Conservation (phyloP, 2,888 invertebrate genomes). For the Meandrusa payeni region DNA sequence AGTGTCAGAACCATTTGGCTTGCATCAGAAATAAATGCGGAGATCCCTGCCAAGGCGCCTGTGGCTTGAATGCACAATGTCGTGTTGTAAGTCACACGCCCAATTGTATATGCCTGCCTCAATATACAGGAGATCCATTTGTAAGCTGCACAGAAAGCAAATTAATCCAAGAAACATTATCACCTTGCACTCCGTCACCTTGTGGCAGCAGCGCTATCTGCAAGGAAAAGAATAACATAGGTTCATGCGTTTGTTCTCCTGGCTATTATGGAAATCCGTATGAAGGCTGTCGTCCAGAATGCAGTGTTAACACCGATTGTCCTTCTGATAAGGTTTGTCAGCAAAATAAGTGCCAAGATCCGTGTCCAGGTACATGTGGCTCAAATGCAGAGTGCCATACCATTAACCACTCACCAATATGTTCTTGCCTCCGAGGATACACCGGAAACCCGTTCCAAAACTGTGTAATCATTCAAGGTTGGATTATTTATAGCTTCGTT, state of each 20-base stretch:
- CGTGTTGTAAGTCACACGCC: constrained; percentile 87
- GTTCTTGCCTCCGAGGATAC: constrained; percentile 83
- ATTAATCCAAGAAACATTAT: constrained; percentile 58
- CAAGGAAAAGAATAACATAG: constrained; percentile 84
- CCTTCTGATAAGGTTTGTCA: constrained; percentile 86
- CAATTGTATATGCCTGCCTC: constrained; percentile 83
- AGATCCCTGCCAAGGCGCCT: constrained; percentile 87
- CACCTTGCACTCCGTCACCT: constrained; percentile 85
- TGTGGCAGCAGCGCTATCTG: constrained; percentile 88
- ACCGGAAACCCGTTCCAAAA: constrained; percentile 82
- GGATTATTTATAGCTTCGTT: constrained; percentile 30
- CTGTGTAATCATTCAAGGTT: constrained; percentile 55
- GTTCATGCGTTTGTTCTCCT: constrained; percentile 84
- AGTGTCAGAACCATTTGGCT: constrained; percentile 84
- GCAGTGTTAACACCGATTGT: constrained; percentile 87
- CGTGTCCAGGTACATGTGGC: constrained; percentile 89
- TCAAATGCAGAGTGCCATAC: constrained; percentile 87
- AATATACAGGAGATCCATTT: constrained; percentile 88
- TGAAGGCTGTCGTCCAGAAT: constrained; percentile 88
- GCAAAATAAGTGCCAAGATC: constrained; percentile 87
- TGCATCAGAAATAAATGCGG: constrained; percentile 87
- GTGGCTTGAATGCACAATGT: constrained; percentile 86
- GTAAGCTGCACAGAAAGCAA: constrained; percentile 76
- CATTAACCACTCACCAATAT: constrained; percentile 86
- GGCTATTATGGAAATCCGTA: constrained; percentile 84